Evolutionary conservation across 35 echinoderm and acorn worm species (phyloP).

Genomic region (Anneissia japonica): DNA sequence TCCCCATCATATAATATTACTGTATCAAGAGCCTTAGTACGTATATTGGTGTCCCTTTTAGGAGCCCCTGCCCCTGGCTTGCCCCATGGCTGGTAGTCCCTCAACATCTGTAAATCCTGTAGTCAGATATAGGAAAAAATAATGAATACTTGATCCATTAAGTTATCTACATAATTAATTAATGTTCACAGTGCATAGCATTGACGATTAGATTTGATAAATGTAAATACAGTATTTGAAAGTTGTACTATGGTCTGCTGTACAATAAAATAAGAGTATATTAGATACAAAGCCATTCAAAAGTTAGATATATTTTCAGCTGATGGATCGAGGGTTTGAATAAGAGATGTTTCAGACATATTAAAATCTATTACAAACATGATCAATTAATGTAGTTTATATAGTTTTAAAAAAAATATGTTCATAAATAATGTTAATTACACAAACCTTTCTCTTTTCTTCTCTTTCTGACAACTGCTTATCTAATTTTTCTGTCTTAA

Average conservation of each 20-base stretch:
- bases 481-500: constrained; percentile 23
- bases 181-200: too few relatives aligned
- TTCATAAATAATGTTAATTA: not conserved
- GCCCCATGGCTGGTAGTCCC: constrained; percentile 77
- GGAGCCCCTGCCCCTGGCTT: constrained; percentile 74
- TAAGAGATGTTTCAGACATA: too few relatives aligned
- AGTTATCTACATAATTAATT: not conserved
- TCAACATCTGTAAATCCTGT: constrained; percentile 81
- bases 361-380: too few relatives aligned
- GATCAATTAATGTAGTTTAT: too few relatives aligned
- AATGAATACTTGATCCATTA: not conserved
- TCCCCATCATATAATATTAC: not conserved
- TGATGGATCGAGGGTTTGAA: too few relatives aligned
- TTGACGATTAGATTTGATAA: too few relatives aligned
- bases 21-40: not conserved
- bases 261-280: too few relatives aligned
- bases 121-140: not conserved
- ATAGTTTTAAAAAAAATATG: too few relatives aligned
- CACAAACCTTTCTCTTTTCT: constrained; percentile 66
- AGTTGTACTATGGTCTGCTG: too few relatives aligned
- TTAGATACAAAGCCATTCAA: too few relatives aligned
- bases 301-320: too few relatives aligned
- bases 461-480: not conserved
- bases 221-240: too few relatives aligned
- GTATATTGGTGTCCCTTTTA: not conserved